phyloP scores from a whole-genome alignment of 2,797 vertebrate species.

The Trichosurus vulpecula region DNA sequence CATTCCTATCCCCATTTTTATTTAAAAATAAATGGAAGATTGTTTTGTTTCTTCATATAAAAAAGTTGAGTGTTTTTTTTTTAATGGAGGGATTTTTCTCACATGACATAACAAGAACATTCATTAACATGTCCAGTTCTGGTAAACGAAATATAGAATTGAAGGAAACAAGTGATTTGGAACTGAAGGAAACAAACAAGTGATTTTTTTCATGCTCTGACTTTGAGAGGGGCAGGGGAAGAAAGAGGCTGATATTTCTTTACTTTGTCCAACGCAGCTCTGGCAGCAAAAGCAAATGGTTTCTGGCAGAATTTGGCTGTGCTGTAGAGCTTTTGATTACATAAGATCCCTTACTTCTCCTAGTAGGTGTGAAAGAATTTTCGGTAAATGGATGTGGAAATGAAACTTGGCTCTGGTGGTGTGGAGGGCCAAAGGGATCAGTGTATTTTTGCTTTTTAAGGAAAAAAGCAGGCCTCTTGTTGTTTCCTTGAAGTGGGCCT shows the following conservation, averaged over 20 bases:
- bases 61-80: slow-evolving; percentile 49
- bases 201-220: slow-evolving; percentile 51
- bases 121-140: slow-evolving; percentile 47
- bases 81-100: slow-evolving; percentile 68
- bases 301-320: slow-evolving; percentile 20
- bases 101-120: slow-evolving; percentile 55
- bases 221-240: not conserved
- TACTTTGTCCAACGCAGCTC: slow-evolving; percentile 8
- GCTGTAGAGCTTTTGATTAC: not conserved
- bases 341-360: not conserved
- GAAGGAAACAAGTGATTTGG: slow-evolving; percentile 63
- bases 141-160: slow-evolving; percentile 65
- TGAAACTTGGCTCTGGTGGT: not conserved
- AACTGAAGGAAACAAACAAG: slow-evolving; percentile 65
- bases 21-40: slow-evolving; percentile 60
- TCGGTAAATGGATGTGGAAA: slow-evolving; percentile 30
- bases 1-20: not conserved
- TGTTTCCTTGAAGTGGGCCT: slow-evolving; percentile 44
- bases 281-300: slow-evolving; percentile 4
- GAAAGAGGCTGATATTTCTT: not conserved
- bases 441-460: slow-evolving; percentile 44
- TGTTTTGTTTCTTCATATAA: slow-evolving; percentile 54
- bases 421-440: not conserved
- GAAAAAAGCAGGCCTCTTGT: slow-evolving; percentile 46
- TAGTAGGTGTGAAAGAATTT: slow-evolving; percentile 43